phyloP scores from a whole-genome alignment of 1,140 invertebrate species.

The Centruroides sculpturatus region DNA sequence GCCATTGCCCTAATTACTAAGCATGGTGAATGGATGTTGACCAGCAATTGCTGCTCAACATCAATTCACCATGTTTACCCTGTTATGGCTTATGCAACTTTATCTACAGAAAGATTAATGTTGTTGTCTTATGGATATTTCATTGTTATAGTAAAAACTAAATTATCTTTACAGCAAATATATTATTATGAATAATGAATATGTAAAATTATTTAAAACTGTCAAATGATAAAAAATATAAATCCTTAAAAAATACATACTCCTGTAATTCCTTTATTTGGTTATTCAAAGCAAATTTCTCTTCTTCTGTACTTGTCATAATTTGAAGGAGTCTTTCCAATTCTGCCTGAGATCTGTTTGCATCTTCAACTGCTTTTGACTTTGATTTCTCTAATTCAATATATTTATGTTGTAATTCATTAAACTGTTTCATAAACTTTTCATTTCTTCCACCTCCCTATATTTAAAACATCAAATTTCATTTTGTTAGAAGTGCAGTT shows the following conservation, averaged over 20 bases:
- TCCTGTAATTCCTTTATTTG: constrained; percentile 89
- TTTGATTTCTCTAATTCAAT: constrained; percentile 41
- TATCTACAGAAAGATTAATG: neutral
- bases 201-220: neutral
- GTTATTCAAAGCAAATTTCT: constrained; percentile 88
- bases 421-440: constrained; percentile 18
- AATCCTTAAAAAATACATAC: constrained; percentile 35
- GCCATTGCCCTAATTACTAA: too few relatives aligned
- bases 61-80: too few relatives aligned
- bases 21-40: too few relatives aligned
- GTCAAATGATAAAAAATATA: neutral
- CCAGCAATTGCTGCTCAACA: too few relatives aligned
- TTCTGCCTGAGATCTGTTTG: constrained; percentile 17
- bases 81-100: neutral
- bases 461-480: neutral
- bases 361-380: constrained; percentile 3
- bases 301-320: constrained; percentile 89
- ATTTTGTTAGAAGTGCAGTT: neutral
- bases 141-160: neutral
- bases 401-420: constrained; percentile 45
- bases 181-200: neutral
- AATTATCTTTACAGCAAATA: neutral
- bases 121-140: neutral
- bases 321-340: constrained; percentile 78
- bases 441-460: neutral